Conservation (phyloP, 2,797 vertebrate species). For the Rhinichthys osculus region DNA sequence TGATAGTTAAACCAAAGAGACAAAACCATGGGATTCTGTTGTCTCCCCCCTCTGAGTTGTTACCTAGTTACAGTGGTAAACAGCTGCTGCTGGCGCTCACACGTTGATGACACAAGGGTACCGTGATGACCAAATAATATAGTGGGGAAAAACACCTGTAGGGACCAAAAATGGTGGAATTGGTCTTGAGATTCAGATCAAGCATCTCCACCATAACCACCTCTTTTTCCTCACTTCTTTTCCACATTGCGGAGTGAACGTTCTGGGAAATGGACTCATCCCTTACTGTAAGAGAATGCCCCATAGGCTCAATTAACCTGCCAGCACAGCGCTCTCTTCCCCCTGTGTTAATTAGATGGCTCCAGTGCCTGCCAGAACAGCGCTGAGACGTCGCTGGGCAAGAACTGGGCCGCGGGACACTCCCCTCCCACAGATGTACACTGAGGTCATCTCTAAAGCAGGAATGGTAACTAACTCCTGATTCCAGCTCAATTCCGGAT, state of each 20-base stretch:
- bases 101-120: neutral
- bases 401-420: constrained; percentile 54
- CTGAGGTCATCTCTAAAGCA: constrained; percentile 44
- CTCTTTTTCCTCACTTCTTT: neutral
- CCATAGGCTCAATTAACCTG: constrained; percentile 75
- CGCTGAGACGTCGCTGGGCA: constrained; percentile 41
- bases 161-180: neutral
- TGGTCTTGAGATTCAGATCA: neutral
- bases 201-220: constrained; percentile 5
- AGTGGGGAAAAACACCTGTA: neutral
- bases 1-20: neutral
- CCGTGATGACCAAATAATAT: neutral
- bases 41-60: constrained; percentile 6
- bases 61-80: constrained; percentile 28
- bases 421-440: neutral
- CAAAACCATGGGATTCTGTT: constrained; percentile 13
- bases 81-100: neutral
- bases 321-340: constrained; percentile 65
- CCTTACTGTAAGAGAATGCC: constrained; percentile 73
- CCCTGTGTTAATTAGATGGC: constrained; percentile 75
- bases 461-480: constrained; percentile 1
- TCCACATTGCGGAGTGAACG: constrained; percentile 9
- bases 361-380: constrained; percentile 62
- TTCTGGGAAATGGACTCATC: constrained; percentile 56
- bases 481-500: neutral